Percentiles rank a stretch among this genome's conserved stretches.
These are phyloP conservation scores for Struthidea cinerea DNA, from an alignment of 2,113 vertebrate species.

Conservation along the genomic window DNA sequence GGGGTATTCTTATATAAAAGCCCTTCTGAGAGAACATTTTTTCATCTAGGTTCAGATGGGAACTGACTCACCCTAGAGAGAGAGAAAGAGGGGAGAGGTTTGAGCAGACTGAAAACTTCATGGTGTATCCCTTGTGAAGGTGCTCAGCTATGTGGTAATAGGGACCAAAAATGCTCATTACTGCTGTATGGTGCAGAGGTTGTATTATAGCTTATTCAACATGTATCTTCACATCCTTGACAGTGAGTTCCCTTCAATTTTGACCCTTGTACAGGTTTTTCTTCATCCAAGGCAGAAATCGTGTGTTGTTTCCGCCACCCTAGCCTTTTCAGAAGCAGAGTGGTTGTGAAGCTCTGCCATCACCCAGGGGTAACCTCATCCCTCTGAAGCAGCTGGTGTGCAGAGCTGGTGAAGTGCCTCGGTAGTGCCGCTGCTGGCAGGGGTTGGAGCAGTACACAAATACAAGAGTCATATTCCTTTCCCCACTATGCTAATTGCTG, in stretches of 20 bases:
- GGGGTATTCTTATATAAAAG: background rate
- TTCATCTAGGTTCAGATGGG: background rate
- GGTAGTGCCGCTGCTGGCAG: background rate
- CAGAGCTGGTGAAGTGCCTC: background rate
- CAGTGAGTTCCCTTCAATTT: background rate
- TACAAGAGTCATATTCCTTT: background rate
- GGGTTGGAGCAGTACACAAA: background rate
- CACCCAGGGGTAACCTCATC: background rate
- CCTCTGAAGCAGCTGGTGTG: background rate
- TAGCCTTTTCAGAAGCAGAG: background rate
- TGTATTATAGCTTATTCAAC: background rate
- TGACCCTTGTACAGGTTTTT: background rate
- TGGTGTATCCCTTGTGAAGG: background rate
- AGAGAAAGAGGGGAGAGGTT: background rate
- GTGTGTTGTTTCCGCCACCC: background rate
- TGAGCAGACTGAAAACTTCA: background rate
- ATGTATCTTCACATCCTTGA: background rate
- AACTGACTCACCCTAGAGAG: background rate
- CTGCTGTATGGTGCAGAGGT: background rate
- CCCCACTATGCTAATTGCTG: background rate
- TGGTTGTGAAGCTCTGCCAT: background rate
- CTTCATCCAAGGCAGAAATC: background rate
- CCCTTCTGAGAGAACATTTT: background rate
- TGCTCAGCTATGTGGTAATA: background rate
- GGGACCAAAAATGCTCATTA: background rate